Base-by-base conservation (phyloP, 2,797 vertebrate species). In the Mormyrus proboscirostris region DNA sequence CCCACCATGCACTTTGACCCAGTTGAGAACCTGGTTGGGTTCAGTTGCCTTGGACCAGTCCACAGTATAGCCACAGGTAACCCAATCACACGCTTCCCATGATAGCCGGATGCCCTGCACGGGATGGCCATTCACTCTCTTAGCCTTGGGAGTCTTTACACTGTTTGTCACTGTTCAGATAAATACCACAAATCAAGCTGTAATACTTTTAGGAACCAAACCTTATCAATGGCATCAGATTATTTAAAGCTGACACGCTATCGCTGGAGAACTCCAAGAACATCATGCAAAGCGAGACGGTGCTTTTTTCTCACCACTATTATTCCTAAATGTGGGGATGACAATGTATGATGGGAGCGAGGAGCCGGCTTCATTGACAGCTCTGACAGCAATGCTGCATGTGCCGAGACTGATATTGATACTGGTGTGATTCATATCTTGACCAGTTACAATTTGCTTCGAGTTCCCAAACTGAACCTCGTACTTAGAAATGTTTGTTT, bases 11-110 rank as follows among this genome's bases (percentile, higher is more conserved):
- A 96, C 91, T 7, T 92, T 96, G 12, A 91, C 92, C 97, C 98
- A 98, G 51, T 92, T 93, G 82, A 97, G 90, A 41, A 91, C 88
- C 0, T n/a, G 50, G 0, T 19, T 59, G 5, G 65, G 29, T 33
- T 0, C 83, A 0, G 94, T 94, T 59, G 82, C 59, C 51, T 90
- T 91, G 93, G 95, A 98, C 98, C 98, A 98, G 33, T 98, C 96
- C 0, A 98, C 93, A 1, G 95, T 91, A 2, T 97, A 97, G 62
- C 95, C 95, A 55, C 94, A 93, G n/a, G 92, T 92, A 0, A 87
- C 88, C n/a, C 5, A 25, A 8, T 91, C 92, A 4, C 29, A 65
- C 8, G 91, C 62, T 0, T 92, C 53, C 98, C 97, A 99, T 12
- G 93, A 93, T 84, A 99, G 16, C 84, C 87, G 89, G 90, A 98